Base-by-base conservation (phyloP, 2,888 invertebrate genomes). In the Idaea dimidiata region DNA sequence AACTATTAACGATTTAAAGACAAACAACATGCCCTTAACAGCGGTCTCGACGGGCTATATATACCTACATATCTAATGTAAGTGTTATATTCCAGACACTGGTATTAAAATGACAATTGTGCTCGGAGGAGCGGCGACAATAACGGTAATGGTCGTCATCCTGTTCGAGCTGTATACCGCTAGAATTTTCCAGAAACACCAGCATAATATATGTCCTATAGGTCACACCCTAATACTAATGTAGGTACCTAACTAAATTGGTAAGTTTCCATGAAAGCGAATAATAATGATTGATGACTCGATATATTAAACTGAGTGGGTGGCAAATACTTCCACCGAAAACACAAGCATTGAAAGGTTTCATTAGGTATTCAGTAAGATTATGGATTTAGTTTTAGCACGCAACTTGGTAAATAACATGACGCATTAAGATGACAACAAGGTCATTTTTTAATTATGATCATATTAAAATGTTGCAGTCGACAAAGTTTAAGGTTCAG, bases 131-230 rank as follows among this genome's bases (percentile, higher is more conserved):
- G 72, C 65, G 76, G 71, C 74, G 77, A 81, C 88, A 88, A 87
- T 86, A 78, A 83, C 65, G 65, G 70, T 89, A 91, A 91, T 89
- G 79, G 84, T 66, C 74, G 67, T 64, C 86, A 84, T 91, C 91
- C 91, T 90, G 91, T 66, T 61, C 68, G 65, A 73, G 70, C 77
- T 74, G 85, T 83, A 81, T 83, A 80, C 82, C 84, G 84, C 83
- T 81, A 89, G 91, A 89, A 88, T 84, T 87, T 89, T 90, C 90
- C 83, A 91, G 90, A 89, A 88, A 76, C 76, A 60, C 62, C 65
- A 68, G 68, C 76, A 75, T 3, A 3, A 24, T 24, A 24, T 71
- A 73, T 68, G 61, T 65, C 65, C 69, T 69, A 72, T 61, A 65
- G 54, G 58, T 61, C 60, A 67, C 63, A 62, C 64, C 62, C 56